A percentile compares a stretch with the other conserved stretches of the same genome.
Conservation (phyloP, 2,888 invertebrate species). For the Ormyrus rosae region DNA sequence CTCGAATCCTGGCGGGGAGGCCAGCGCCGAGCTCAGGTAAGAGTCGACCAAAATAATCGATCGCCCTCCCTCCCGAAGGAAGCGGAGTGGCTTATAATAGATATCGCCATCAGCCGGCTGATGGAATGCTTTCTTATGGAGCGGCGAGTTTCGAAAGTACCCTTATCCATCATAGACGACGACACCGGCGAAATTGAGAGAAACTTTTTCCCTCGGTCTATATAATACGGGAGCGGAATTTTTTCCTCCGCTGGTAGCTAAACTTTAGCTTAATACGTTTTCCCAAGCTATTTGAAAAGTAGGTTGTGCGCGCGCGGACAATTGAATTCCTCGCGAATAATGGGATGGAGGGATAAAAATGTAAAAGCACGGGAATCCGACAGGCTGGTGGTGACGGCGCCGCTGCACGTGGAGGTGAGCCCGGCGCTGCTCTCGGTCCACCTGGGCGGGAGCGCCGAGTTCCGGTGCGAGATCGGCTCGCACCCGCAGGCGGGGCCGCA, state of each 20-base stretch:
- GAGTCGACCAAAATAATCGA: slow-evolving; percentile 16
- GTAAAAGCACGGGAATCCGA: no score
- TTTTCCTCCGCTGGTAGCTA: no score
- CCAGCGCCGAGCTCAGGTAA: slow-evolving; percentile 81
- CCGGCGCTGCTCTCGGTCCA: slow-evolving; percentile 84
- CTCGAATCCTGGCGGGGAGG: slow-evolving; percentile 83
- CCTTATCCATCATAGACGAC: slow-evolving; percentile 27
- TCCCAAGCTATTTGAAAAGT: no score
- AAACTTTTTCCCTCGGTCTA: background rate
- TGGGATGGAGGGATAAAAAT: no score
- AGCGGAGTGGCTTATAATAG: background rate
- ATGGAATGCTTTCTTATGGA: background rate
- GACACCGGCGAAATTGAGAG: slow-evolving; percentile 23
- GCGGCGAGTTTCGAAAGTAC: background rate
- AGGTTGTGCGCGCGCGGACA: no score
- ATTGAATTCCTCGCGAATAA: no score
- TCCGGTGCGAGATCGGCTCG: slow-evolving; percentile 77
- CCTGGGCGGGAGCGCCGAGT: slow-evolving; percentile 85
- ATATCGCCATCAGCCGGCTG: background rate
- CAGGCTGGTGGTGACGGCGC: slow-evolving; percentile 81
- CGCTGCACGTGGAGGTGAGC: slow-evolving; percentile 82
- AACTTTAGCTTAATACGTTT: no score
- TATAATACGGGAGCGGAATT: background rate
- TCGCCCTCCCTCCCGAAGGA: background rate
- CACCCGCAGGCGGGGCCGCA: slow-evolving; percentile 77